Conservation (phyloP, 2,797 vertebrate genomes). For the Myiothlypis coronata region DNA sequence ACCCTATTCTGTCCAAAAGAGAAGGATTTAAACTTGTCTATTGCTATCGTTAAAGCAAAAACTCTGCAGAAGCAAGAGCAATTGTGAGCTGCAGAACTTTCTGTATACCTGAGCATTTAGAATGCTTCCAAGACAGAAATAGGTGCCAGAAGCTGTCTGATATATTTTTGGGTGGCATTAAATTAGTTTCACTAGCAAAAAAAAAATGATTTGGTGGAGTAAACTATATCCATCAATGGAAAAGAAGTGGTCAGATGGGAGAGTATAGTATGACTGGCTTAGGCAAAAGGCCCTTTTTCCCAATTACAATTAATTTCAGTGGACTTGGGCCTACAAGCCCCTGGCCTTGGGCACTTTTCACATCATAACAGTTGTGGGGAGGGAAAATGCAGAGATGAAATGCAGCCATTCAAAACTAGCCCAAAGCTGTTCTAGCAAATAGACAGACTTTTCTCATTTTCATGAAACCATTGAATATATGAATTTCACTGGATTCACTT, state of each 20-base stretch:
- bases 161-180: slow-evolving; percentile 45
- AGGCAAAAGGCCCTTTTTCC: slow-evolving; percentile 44
- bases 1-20: neutral
- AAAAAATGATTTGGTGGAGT: slow-evolving; percentile 5
- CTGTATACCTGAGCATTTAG: slow-evolving; percentile 14
- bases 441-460: slow-evolving; percentile 70
- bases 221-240: slow-evolving; percentile 31
- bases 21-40: neutral
- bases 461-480: slow-evolving; percentile 67
- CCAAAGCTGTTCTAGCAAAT: slow-evolving; percentile 70
- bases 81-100: neutral
- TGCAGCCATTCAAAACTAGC: slow-evolving; percentile 66
- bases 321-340: slow-evolving; percentile 62
- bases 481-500: slow-evolving; percentile 65
- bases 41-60: slow-evolving; percentile 3
- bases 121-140: neutral
- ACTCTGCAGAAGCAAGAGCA: slow-evolving; percentile 10
- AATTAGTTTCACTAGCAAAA: slow-evolving; percentile 29
- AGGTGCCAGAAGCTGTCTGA: slow-evolving; percentile 27
- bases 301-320: slow-evolving; percentile 66
- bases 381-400: slow-evolving; percentile 67
- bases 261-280: slow-evolving; percentile 27
- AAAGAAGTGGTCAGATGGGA: slow-evolving; percentile 46
- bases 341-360: slow-evolving; percentile 69
- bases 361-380: slow-evolving; percentile 66